phyloP scores from a whole-genome alignment of 1,140 invertebrate genomes.

The Myzus persicae region DNA sequence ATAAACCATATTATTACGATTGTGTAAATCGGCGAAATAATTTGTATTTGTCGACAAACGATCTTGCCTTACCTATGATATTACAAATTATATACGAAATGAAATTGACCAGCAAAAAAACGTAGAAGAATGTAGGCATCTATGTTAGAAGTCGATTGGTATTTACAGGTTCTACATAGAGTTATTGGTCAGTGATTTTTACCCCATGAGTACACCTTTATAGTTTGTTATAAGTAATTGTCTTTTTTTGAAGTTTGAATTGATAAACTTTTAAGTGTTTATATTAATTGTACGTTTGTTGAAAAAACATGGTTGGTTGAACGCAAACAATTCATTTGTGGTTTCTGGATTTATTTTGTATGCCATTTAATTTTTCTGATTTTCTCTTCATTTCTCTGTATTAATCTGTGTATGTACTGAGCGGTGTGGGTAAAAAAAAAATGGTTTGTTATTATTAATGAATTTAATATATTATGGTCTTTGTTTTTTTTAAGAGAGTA shows the following conservation, averaged over 20 bases:
- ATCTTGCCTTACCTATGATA: neutral
- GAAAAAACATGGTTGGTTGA: neutral
- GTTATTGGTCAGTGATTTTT: neutral
- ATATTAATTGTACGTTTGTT: neutral
- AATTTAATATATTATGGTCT: slow-evolving; percentile 39
- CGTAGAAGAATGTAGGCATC: neutral
- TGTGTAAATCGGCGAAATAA: neutral
- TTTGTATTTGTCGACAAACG: neutral
- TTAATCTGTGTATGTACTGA: neutral
- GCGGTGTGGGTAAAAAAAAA: neutral
- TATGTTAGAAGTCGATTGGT: neutral
- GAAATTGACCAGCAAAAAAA: neutral
- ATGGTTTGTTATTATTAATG: slow-evolving; percentile 40
- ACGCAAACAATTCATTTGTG: neutral
- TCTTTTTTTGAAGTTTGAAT: slow-evolving; percentile 8
- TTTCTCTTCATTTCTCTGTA: neutral
- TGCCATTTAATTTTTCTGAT: neutral
- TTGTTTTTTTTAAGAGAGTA: slow-evolving; percentile 24
- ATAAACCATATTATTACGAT: neutral
- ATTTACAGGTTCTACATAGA: neutral
- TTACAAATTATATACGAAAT: neutral
- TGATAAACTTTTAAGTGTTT: neutral
- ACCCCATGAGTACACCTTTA: neutral
- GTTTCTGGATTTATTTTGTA: neutral
- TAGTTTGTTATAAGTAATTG: neutral